Percentiles rank a stretch among this genome's conserved stretches.
Evolutionary conservation across 2,888 invertebrate species (phyloP).

Genomic region (Gymnosoma rotundatum): DNA sequence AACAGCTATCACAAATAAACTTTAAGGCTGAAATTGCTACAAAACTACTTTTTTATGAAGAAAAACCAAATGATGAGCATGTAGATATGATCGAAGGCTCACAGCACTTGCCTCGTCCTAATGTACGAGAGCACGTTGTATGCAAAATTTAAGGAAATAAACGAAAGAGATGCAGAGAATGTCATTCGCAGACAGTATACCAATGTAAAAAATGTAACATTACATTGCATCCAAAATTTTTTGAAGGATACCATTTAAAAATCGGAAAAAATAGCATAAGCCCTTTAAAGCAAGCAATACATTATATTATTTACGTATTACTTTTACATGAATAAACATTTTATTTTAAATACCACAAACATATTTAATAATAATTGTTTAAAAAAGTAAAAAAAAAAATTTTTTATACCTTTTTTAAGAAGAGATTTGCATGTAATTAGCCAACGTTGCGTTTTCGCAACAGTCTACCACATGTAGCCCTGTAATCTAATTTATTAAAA

Average conservation of each 20-base stretch:
- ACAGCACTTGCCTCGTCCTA: neutral
- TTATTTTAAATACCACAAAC: no score
- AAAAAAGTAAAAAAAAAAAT: no score
- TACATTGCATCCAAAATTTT: conserved; percentile 22
- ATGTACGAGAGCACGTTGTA: conserved; percentile 15
- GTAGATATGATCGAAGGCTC: neutral
- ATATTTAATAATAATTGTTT: no score
- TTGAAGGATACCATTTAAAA: conserved; percentile 7
- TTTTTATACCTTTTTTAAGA: neutral
- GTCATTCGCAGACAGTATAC: conserved; percentile 13
- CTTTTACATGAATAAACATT: no score
- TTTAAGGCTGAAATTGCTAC: conserved; percentile 17
- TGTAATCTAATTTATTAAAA: no score
- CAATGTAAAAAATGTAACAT: conserved; percentile 19
- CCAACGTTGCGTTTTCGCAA: conserved; percentile 32
- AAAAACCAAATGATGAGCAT: no score
- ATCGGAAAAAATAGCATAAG: neutral
- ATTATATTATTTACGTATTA: no score
- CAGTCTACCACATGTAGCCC: neutral
- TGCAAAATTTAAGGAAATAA: conserved; percentile 17
- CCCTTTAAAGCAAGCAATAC: no score
- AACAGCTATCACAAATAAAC: conserved; percentile 9
- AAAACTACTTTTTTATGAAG: neutral
- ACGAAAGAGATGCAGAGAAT: conserved; percentile 4
- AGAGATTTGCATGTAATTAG: conserved; percentile 21